phyloP scores from a whole-genome alignment of 2,888 invertebrate genomes.

The Conomelus anceps region DNA sequence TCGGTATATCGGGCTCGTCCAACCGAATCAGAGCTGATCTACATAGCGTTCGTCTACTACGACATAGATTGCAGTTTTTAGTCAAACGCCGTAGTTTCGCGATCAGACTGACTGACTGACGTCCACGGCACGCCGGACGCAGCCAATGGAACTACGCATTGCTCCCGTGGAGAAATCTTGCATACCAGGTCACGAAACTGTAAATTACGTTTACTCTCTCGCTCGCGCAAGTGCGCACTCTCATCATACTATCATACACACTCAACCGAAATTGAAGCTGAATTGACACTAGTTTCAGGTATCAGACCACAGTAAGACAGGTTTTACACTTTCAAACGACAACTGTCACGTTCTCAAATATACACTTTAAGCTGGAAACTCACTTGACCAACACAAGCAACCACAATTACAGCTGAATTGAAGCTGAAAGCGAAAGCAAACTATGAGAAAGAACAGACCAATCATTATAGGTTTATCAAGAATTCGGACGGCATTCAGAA shows the following conservation, averaged over 20 bases:
- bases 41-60: neutral
- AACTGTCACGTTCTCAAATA: neutral
- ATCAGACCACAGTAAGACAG: no score
- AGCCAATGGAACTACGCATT: neutral
- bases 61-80: neutral
- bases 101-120: neutral
- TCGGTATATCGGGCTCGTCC: neutral
- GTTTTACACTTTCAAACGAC: neutral
- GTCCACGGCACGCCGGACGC: neutral
- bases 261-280: neutral
- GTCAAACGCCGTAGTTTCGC: neutral
- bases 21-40: neutral
- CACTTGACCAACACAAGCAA: neutral
- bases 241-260: neutral
- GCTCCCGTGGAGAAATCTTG: slow-evolving; percentile 10
- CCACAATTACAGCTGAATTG: neutral
- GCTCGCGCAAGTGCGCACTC: neutral
- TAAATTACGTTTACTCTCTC: slow-evolving; percentile 3
- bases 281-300: neutral
- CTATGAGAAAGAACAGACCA: neutral
- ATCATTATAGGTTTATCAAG: neutral
- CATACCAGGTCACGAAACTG: slow-evolving; percentile 10
- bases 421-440: neutral
- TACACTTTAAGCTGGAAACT: neutral
- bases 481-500: neutral